Base-by-base conservation (phyloP, 2,888 invertebrate species). In the Lutraria lutraria region DNA sequence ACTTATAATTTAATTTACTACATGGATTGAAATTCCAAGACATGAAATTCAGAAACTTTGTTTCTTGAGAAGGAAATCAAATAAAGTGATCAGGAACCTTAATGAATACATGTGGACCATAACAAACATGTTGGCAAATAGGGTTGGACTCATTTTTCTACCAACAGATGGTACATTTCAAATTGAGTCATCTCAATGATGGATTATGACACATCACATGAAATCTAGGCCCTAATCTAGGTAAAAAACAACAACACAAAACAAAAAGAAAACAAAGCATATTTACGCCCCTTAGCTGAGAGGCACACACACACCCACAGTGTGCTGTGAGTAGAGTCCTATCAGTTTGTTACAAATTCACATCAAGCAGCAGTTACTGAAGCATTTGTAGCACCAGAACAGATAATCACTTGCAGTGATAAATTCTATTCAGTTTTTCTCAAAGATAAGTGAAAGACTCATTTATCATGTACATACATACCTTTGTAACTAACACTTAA, bases 371-470 rank as follows among this genome's bases (percentile, higher is more conserved):
- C 25, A 8, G 63, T 68, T 68, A 68, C 63, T 25, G n/a, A 25
- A 25, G 63, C n/a, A 68, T 68, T 6, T n/a, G 25, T 25, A 13
- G 25, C 12, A 68, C n/a, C 63, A 68, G n/a, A n/a, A n/a, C n/a
- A 68, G 63, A 68, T 68, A 68, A 25, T 25, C n/a, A 25, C 25
- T 68, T 25, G 25, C 25, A 25, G n/a, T 68, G 25, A 68, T 68
- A 68, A 68, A 68, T 68, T 68, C 63, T 68, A 68, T 25, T 6
- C 63, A 68, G 63, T 68, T 68, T 68, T 56, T 68, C 43, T 68
- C 63, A 13, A n/a, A n/a, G 63, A 68, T 68, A 68, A 68, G 43
- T 43, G 43, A 68, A 25, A 68, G 12, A 68, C 63, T 68, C 63
- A 68, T 68, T 68, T 68, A 68, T 68, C 63, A 8, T 25, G 63